phyloP scores from a whole-genome alignment of 2,888 invertebrate species.

The Alsophila aescularia region DNA sequence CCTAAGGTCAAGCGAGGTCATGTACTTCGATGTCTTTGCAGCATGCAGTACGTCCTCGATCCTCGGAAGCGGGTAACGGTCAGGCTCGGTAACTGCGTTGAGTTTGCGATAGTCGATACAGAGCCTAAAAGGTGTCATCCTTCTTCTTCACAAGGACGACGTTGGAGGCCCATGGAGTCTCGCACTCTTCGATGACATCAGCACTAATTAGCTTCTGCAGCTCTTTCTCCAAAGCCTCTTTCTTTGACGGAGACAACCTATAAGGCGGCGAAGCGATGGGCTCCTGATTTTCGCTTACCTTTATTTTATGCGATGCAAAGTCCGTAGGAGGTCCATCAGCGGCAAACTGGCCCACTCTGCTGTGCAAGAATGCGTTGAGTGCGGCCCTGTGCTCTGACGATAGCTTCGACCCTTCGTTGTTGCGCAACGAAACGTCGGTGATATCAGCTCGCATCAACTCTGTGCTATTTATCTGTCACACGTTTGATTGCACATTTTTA shows the following conservation, averaged over 20 bases:
- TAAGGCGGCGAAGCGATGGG: slow-evolving; percentile 55
- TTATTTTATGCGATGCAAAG: slow-evolving; percentile 42
- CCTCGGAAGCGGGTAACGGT: background rate
- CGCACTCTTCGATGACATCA: slow-evolving; percentile 39
- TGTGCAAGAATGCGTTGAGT: background rate
- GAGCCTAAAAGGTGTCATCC: background rate
- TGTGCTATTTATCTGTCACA: too few relatives aligned
- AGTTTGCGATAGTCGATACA: background rate
- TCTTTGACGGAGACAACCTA: slow-evolving; percentile 45
- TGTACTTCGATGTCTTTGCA: background rate
- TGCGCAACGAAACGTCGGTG: background rate
- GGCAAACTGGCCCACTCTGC: background rate
- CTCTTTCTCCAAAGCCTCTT: slow-evolving; percentile 30
- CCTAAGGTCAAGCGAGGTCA: background rate
- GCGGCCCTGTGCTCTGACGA: background rate
- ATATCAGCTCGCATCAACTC: background rate
- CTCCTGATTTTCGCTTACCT: slow-evolving; percentile 39
- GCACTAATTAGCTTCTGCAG: slow-evolving; percentile 39
- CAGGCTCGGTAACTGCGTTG: background rate
- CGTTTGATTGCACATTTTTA: too few relatives aligned
- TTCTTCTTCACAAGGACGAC: slow-evolving; percentile 29
- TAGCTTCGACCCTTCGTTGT: background rate
- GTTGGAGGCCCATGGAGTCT: slow-evolving; percentile 32
- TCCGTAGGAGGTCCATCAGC: slow-evolving; percentile 26
- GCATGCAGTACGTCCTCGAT: background rate